Conservation (phyloP, 2,113 vertebrate genomes). For the Rhinoderma darwinii region DNA sequence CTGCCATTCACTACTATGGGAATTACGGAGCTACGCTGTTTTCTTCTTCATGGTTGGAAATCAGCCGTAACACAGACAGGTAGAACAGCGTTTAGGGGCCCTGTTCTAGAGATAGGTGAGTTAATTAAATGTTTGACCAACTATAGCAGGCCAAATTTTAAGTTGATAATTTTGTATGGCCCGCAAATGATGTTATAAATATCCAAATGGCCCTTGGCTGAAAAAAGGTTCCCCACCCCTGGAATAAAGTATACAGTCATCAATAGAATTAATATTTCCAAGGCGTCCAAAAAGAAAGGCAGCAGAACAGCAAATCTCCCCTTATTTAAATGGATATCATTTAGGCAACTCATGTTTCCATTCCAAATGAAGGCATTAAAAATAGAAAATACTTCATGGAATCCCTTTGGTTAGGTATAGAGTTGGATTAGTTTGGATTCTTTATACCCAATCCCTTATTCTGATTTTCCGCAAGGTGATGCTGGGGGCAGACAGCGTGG, state of each 20-base stretch:
- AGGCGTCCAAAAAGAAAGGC: background rate
- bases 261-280: background rate
- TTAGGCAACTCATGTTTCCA: slow-evolving; percentile 1
- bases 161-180: too few relatives aligned
- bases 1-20: too few relatives aligned
- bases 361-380: slow-evolving; percentile 12
- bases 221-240: too few relatives aligned
- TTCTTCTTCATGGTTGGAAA: too few relatives aligned
- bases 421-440: slow-evolving; percentile 25
- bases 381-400: background rate
- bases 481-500: slow-evolving; percentile 57
- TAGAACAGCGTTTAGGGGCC: too few relatives aligned
- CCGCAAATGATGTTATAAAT: too few relatives aligned
- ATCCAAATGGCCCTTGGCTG: too few relatives aligned
- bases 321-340: background rate
- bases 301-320: background rate
- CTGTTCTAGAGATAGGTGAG: too few relatives aligned
- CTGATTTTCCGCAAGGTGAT: slow-evolving; percentile 37
- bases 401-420: slow-evolving; percentile 2
- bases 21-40: too few relatives aligned
- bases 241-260: background rate
- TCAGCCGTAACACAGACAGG: too few relatives aligned
- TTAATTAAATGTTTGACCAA: too few relatives aligned
- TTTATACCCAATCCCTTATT: slow-evolving; percentile 20
- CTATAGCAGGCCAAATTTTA: too few relatives aligned